Percentiles rank a stretch among this genome's conserved stretches.
These are phyloP conservation scores for Coenonympha arcania DNA, from an alignment of 2,888 invertebrate genomes.

Conservation along the genomic window DNA sequence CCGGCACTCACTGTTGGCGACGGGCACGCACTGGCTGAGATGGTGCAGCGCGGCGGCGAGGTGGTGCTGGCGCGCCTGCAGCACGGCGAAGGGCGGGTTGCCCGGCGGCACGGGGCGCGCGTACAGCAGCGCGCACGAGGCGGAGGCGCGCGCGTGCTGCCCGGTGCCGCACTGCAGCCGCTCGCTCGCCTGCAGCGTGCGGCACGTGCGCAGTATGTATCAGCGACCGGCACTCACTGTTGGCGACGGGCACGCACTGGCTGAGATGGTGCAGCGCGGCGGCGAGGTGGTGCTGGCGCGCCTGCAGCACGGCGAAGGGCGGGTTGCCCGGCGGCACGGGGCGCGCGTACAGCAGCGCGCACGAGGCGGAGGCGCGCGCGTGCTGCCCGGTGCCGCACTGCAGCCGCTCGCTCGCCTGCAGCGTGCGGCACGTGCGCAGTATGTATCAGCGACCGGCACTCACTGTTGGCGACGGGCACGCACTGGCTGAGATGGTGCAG, in stretches of 20 bases:
- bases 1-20: slow-evolving; percentile 43
- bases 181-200: slow-evolving; percentile 79
- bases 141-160: slow-evolving; percentile 83
- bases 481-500: slow-evolving; percentile 78
- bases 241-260: slow-evolving; percentile 55
- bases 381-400: slow-evolving; percentile 81
- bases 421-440: slow-evolving; percentile 81
- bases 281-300: slow-evolving; percentile 71
- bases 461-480: slow-evolving; percentile 47
- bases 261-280: slow-evolving; percentile 80
- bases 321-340: slow-evolving; percentile 34
- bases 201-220: no score
- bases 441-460: no score
- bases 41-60: slow-evolving; percentile 78
- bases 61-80: slow-evolving; percentile 72
- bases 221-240: slow-evolving; percentile 42
- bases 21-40: slow-evolving; percentile 71
- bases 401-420: slow-evolving; percentile 80
- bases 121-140: slow-evolving; percentile 85
- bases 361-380: slow-evolving; percentile 85
- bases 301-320: slow-evolving; percentile 65
- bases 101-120: slow-evolving; percentile 53
- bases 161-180: slow-evolving; percentile 80
- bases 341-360: slow-evolving; percentile 82
- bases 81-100: slow-evolving; percentile 53